Evolutionary conservation across 2,888 invertebrate genomes (phyloP).

Genomic region (Leucania comma): DNA sequence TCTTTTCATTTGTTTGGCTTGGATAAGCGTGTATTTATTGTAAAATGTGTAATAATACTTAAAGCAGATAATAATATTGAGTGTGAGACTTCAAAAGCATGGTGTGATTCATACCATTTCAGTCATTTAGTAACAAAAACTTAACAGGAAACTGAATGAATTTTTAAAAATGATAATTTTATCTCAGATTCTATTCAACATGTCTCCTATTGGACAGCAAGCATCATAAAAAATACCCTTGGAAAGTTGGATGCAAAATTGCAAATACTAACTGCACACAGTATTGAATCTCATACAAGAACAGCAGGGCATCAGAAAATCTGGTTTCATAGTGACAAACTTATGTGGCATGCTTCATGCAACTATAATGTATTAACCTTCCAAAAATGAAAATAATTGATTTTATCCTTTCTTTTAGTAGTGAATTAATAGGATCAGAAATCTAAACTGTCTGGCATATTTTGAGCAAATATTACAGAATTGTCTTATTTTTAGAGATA

Average conservation of each 20-base stretch:
- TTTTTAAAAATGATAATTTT: not conserved
- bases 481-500: no score
- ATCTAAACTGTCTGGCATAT: not conserved
- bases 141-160: not conserved
- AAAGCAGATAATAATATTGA: not conserved
- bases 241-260: no score
- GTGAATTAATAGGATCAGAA: not conserved
- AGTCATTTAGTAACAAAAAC: no score
- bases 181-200: not conserved
- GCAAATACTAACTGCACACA: not conserved
- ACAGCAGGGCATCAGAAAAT: not conserved
- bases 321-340: not conserved
- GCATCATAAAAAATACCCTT: no score
- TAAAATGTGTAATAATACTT: constrained; percentile 2
- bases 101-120: not conserved
- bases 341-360: not conserved
- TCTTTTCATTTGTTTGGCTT: no score
- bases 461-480: not conserved
- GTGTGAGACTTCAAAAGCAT: not conserved
- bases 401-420: not conserved
- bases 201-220: not conserved
- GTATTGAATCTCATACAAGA: not conserved
- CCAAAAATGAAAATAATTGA: not conserved
- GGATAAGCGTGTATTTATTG: not conserved
- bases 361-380: not conserved